Evolutionary conservation across 2,113 vertebrate species (phyloP), one percentile per base, ranked within the genome.

Genomic region (Eubucco bourcierii): DNA sequence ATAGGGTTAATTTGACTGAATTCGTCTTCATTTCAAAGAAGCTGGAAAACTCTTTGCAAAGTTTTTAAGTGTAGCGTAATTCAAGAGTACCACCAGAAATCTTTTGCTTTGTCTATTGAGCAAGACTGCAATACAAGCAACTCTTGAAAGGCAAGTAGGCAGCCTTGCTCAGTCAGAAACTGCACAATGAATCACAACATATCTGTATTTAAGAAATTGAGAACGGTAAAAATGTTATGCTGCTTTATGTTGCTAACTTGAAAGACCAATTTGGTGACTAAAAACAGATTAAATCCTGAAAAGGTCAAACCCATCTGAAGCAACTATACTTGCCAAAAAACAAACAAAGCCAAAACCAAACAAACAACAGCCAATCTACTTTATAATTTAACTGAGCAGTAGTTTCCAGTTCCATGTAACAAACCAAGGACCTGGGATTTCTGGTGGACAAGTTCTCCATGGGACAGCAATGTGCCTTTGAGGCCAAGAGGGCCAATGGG

Each of bases 121-220:
- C 14, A 73, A 89, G 56, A 77, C 28, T 77, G 60, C 68, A 88
- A 60, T 29, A 58, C 52, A 72, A 74, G 33, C 12, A 84, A 60
- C 52, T 81, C 67, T 81, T 90, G 66, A 77, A 63, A 91, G 75
- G 66, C 31, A 91, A 87, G 81, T 66, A 91, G 85, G 46, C 44
- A 84, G 55, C 70, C 65, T 74, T 61, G 60, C 24, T 94, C 29
- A 63, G 74, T 78, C 66, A 52, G 73, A 83, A 80, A 47, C 6
- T 58, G 39, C 25, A 61, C 65, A 78, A 73, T 23, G 29, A 61
- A 80, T 31, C 39, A 66, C 55, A 82, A 24, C n/a, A 63, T 21
- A 70, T 80, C 27, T 47, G 28, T 58, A 56, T 83, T 86, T 76
- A 60, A 67, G 56, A 73, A 88, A 85, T 25, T 34, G 46, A 68